Evolutionary conservation across 2,797 vertebrate species (phyloP), one percentile per base, ranked within the genome.

Genomic region (Thripadectes ignobilis): DNA sequence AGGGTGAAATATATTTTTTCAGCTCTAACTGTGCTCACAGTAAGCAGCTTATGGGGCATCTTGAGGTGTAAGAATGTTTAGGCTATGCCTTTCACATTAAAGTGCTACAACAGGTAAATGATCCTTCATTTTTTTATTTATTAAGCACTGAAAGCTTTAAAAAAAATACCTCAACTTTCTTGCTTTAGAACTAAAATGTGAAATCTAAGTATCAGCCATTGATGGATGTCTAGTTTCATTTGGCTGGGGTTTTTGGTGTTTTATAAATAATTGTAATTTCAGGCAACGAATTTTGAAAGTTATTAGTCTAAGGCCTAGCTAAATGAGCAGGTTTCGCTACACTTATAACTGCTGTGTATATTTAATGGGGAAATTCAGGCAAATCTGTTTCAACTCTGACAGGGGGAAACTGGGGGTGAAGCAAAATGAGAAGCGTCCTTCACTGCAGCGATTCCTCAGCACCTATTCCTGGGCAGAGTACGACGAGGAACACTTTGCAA

Each of bases 371-470:
- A 74, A 84, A 63, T 52, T 72, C 23, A 84, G 27, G 30, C 9
- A 39, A 65, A 30, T 24, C 45, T 75, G 6, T 88, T 83, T 69
- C 29, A 59, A 74, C n/a, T 10, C 3, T 48, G 51, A 30, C 71
- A 98, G 98, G 98, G 97, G 97, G 80, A 88, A 98, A 92, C 90
- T 98, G 68, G 98, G 98, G 32, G 65, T 95, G 52, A 99, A 99
- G 97, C 97, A 95, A 82, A 98, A 93, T 10, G 96, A 98, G 51
- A 97, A 97, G 57, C 98, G 99, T 17, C 99, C 99, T 27, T 98
- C 98, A 0, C 97, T 99, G 68, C 99, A 99, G 62, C 98, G 99
- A 26, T 99, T 99, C 97, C 97, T 99, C 95, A 99, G 99, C 97
- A 98, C 98, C 3, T 98, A 98, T 34, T 98, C 98, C 95, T 99